Evolutionary conservation across 2,113 vertebrate genomes (phyloP).

Genomic region (Enhydra lutris): DNA sequence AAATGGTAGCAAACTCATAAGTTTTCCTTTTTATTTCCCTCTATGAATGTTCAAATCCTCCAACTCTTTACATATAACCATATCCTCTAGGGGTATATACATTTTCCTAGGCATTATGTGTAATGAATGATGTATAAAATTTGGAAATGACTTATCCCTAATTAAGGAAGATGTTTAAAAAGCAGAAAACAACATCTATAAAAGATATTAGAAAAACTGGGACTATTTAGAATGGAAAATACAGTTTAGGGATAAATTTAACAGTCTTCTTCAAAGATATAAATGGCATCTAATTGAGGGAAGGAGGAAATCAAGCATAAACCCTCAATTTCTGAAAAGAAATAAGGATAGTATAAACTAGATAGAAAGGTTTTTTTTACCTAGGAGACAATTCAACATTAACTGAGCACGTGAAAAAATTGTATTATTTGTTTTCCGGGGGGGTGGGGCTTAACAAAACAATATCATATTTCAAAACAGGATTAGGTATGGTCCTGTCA

Average conservation of each 20-base stretch:
- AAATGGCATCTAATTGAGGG: not conserved
- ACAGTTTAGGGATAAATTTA: not conserved
- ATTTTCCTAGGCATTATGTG: not conserved
- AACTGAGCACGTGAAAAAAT: not conserved
- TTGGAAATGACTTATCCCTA: not conserved
- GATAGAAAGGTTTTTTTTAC: not conserved
- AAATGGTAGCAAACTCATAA: not conserved
- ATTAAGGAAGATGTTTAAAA: not conserved
- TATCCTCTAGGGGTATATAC: not conserved
- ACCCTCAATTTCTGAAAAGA: not conserved
- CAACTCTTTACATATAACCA: not conserved
- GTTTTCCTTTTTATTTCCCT: not conserved
- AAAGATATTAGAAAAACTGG: not conserved
- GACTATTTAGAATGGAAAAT: slow-evolving; percentile 16
- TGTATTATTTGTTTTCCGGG: not conserved
- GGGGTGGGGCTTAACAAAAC: not conserved
- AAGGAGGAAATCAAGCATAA: not conserved
- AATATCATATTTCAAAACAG: slow-evolving; percentile 32
- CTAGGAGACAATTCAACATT: not conserved
- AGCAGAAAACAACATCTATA: not conserved
- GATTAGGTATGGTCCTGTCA: not conserved
- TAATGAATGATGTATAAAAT: not conserved
- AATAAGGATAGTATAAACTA: not conserved
- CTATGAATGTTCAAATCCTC: not conserved
- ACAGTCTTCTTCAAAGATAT: not conserved